phyloP scores from a whole-genome alignment of 2,888 invertebrate genomes.

The Epinotia demarniana region DNA sequence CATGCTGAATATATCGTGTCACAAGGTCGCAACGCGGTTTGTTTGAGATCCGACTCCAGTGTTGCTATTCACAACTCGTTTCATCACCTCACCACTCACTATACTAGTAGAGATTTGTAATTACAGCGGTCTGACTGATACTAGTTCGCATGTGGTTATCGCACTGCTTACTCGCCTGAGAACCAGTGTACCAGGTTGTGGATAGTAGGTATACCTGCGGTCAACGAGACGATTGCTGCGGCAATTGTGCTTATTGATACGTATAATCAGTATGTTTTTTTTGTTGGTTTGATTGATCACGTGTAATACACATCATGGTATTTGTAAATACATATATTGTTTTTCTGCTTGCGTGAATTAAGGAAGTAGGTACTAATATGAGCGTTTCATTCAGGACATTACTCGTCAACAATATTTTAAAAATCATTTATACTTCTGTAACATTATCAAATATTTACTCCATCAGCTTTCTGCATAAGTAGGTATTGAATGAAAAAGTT shows the following conservation, averaged over 20 bases:
- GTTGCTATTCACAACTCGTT: not conserved
- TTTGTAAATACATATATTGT: too few relatives aligned
- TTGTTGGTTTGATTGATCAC: not conserved
- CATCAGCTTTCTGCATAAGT: too few relatives aligned
- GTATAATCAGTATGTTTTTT: not conserved
- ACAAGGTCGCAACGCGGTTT: constrained; percentile 35
- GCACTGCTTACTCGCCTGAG: not conserved
- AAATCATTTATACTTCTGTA: too few relatives aligned
- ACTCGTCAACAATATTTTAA: too few relatives aligned
- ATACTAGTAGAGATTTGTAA: not conserved
- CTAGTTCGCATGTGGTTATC: not conserved
- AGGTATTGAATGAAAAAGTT: too few relatives aligned
- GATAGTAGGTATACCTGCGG: not conserved
- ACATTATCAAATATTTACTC: too few relatives aligned
- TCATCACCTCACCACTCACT: constrained; percentile 3
- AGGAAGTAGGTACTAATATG: too few relatives aligned
- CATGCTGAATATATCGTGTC: constrained; percentile 11
- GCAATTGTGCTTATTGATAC: not conserved
- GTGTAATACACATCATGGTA: not conserved
- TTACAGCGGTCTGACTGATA: not conserved
- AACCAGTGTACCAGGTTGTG: not conserved
- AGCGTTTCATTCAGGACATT: too few relatives aligned
- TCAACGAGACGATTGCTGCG: not conserved
- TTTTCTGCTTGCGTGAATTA: too few relatives aligned
- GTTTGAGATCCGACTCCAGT: constrained; percentile 33